phyloP scores from a whole-genome alignment of 2,113 vertebrate genomes.

The Epinephelus lanceolatus region DNA sequence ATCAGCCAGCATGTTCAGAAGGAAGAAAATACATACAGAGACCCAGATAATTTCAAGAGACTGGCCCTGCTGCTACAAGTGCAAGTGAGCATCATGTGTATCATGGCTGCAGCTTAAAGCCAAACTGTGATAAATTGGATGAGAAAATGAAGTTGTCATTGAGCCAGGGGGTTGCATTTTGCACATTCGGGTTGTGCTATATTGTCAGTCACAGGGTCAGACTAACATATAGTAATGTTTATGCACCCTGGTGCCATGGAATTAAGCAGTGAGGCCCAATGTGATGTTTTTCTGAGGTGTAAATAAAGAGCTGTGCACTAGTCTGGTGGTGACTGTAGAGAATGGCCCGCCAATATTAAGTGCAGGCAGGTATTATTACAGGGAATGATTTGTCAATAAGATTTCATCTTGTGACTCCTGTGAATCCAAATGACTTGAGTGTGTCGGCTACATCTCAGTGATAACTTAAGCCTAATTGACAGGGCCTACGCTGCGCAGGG shows the following conservation, averaged over 20 bases:
- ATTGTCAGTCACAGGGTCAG: constrained; percentile 41
- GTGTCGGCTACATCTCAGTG: constrained; percentile 46
- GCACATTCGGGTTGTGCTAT: constrained; percentile 40
- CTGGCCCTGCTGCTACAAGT: constrained; percentile 37
- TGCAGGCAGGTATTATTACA: constrained; percentile 60
- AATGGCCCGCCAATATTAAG: constrained; percentile 59
- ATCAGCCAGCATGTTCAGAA: constrained; percentile 14
- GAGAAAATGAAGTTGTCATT: constrained; percentile 65
- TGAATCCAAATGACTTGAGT: constrained; percentile 50
- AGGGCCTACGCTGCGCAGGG: constrained; percentile 12
- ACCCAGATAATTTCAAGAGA: constrained; percentile 46
- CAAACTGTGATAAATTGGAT: constrained; percentile 65
- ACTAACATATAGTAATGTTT: constrained; percentile 30
- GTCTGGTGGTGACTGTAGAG: constrained; percentile 30
- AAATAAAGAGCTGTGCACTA: constrained; percentile 19
- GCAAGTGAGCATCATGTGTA: constrained; percentile 38
- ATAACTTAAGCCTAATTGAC: constrained; percentile 73
- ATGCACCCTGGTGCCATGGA: constrained; percentile 27
- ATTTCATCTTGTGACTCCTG: constrained; percentile 44
- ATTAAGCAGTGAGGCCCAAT: constrained; percentile 10
- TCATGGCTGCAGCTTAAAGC: constrained; percentile 53
- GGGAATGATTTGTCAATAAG: constrained; percentile 64
- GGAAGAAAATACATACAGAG: constrained; percentile 35
- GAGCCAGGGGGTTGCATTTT: constrained; percentile 50
- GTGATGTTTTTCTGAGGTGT: constrained; percentile 27